Conservation (phyloP, 2,113 vertebrate species). For the Alligator sinensis region DNA sequence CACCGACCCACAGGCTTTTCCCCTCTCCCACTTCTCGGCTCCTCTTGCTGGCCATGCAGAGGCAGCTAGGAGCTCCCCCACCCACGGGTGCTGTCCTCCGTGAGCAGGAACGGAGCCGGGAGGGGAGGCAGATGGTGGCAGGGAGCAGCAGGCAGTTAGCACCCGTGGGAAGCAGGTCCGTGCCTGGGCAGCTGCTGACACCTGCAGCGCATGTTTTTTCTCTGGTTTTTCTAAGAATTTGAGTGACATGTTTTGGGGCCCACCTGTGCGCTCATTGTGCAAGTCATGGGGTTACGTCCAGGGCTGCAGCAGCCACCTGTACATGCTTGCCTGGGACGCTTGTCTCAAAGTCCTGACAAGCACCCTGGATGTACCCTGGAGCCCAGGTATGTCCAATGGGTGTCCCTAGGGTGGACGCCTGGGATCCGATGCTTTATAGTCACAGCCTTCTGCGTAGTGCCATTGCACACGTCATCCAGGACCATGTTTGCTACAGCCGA, state of each 20-base stretch:
- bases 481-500: too few species aligned
- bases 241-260: background rate
- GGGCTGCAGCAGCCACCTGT: too few species aligned
- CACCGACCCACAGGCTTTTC: background rate
- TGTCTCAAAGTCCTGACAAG: too few species aligned
- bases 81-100: background rate
- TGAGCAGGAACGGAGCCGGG: background rate
- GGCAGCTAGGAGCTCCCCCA: background rate
- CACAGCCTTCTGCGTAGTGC: too few species aligned
- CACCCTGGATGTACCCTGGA: too few species aligned
- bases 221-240: background rate
- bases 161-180: background rate
- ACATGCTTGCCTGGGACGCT: too few species aligned
- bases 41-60: too few species aligned
- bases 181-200: background rate
- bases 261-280: background rate
- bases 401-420: too few species aligned
- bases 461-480: too few species aligned
- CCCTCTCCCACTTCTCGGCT: background rate
- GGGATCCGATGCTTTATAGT: too few species aligned
- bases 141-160: background rate
- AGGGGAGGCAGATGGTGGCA: fast-evolving
- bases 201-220: background rate
- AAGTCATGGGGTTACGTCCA: background rate
- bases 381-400: too few species aligned